Percentiles rank a stretch among this genome's conserved stretches.
Conservation (phyloP, 2,113 vertebrate genomes). For the Hydropotes inermis region DNA sequence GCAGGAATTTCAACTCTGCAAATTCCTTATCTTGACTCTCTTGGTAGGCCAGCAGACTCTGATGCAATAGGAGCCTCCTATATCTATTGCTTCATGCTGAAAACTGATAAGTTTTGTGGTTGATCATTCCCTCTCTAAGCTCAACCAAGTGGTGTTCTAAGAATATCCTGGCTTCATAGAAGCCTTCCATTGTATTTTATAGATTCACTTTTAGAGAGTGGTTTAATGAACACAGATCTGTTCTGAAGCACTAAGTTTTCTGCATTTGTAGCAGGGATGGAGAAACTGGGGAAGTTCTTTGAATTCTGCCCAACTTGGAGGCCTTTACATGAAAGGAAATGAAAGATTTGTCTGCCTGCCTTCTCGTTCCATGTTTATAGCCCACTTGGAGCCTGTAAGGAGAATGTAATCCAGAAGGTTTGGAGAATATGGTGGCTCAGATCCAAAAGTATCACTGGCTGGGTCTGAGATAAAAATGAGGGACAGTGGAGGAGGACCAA, state of each 20-base stretch:
- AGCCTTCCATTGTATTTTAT: not conserved
- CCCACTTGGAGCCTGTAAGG: not conserved
- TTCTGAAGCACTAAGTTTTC: not conserved
- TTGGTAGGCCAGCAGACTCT: not conserved
- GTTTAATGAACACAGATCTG: not conserved
- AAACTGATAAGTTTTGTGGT: not conserved
- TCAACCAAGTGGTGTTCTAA: not conserved
- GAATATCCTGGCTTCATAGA: not conserved
- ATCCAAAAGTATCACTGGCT: not conserved
- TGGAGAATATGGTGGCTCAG: not conserved
- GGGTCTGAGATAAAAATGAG: not conserved
- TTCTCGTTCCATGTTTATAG: not conserved
- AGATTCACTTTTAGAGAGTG: not conserved
- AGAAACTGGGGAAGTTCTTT: not conserved
- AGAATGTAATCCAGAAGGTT: not conserved
- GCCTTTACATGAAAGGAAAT: not conserved
- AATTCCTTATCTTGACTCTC: not conserved
- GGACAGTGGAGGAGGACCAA: not conserved
- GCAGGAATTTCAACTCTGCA: not conserved
- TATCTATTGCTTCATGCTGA: not conserved
- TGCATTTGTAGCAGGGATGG: not conserved
- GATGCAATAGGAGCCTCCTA: not conserved
- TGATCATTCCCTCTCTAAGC: not conserved
- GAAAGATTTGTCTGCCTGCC: not conserved
- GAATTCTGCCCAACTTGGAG: not conserved